Conservation (phyloP, 2,797 vertebrate genomes). For the Thamnophis elegans region DNA sequence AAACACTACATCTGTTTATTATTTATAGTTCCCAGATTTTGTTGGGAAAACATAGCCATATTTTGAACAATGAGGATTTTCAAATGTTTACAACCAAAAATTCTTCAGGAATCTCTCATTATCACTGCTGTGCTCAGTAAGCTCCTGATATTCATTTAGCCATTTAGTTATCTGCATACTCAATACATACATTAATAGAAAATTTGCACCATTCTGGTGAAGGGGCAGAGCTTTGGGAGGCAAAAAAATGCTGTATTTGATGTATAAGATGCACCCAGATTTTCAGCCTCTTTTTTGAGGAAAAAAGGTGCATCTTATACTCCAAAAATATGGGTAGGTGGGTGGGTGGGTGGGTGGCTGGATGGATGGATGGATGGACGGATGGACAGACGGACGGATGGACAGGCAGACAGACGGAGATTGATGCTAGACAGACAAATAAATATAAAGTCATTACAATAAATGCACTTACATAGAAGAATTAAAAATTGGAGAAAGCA, state of each 20-base stretch:
- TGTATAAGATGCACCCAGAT: too few species aligned
- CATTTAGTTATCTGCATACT: background rate
- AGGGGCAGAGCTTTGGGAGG: too few species aligned
- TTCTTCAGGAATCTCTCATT: background rate
- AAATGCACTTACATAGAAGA: background rate
- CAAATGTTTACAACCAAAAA: background rate
- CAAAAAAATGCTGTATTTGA: too few species aligned
- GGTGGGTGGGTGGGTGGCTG: too few species aligned
- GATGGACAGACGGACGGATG: too few species aligned
- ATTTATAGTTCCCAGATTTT: slow-evolving; percentile 23
- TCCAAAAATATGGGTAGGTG: too few species aligned
- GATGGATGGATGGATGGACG: too few species aligned
- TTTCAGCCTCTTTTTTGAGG: too few species aligned
- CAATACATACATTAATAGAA: background rate
- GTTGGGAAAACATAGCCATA: background rate
- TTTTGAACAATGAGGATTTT: background rate
- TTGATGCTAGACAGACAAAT: too few species aligned
- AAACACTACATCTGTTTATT: slow-evolving; percentile 33
- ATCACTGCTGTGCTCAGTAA: background rate
- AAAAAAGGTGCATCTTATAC: too few species aligned
- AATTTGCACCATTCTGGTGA: background rate
- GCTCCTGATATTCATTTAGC: background rate
- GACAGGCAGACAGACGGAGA: too few species aligned
- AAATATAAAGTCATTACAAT: background rate
- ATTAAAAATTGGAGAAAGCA: background rate